phyloP scores from a whole-genome alignment of 2,797 vertebrate genomes.

The Eulemur albifrons region DNA sequence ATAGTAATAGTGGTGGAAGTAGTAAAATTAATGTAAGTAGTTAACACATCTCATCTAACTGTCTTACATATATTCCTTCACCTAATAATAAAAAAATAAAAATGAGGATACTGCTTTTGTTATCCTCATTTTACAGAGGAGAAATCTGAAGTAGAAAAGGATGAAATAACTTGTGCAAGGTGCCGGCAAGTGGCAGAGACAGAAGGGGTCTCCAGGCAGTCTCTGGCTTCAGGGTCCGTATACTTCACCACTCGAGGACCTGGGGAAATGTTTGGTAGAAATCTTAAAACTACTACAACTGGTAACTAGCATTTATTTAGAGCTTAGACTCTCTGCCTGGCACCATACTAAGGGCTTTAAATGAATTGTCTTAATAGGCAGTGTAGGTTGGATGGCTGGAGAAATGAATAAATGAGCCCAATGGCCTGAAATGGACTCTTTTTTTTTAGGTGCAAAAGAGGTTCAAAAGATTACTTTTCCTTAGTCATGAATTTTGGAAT shows the following conservation, averaged over 20 bases:
- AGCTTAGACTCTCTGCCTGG: not conserved
- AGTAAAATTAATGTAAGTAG: not conserved
- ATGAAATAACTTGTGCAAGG: not conserved
- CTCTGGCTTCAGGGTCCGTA: not conserved
- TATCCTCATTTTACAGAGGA: not conserved
- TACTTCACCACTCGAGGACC: not conserved
- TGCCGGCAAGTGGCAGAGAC: not conserved
- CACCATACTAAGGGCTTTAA: not conserved
- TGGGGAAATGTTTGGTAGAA: not conserved
- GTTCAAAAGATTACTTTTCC: conserved; percentile 21
- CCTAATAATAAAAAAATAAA: not conserved
- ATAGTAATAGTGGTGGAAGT: not conserved
- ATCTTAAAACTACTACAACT: not conserved
- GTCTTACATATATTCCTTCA: not conserved
- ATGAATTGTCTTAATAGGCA: not conserved
- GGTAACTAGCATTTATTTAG: conserved; percentile 2
- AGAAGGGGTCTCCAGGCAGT: not conserved
- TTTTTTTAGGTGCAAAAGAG: not conserved
- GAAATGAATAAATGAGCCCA: not conserved
- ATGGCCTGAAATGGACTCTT: not conserved
- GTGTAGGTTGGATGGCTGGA: not conserved
- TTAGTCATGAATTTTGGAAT: conserved; percentile 43
- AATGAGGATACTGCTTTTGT: not conserved
- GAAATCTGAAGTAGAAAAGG: not conserved
- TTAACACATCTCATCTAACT: not conserved